Evolutionary conservation across 2,888 invertebrate species (phyloP), one percentile per base, ranked within the genome.

Genomic region (Drosophila birchii): DNA sequence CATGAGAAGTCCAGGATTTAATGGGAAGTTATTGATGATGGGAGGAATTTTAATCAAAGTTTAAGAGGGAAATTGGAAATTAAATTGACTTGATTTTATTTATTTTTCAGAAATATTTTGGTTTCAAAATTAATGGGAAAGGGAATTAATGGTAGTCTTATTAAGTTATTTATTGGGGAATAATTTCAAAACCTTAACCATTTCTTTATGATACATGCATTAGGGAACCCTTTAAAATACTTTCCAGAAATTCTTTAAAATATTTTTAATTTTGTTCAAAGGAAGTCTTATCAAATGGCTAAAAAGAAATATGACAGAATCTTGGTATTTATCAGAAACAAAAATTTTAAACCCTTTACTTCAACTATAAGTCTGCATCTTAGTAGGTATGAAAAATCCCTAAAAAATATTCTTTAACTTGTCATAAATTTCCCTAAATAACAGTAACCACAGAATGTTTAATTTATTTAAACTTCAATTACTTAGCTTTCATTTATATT

Each of bases 101-200:
- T 29, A 11, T 7, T 11, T 47, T 29, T 12, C 6, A 12, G 0
- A 18, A 3, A n/a, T 12, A 49, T 12, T 32, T 12, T 12, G 2
- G 12, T 2, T 12, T 0, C n/a, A 26, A 29, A 16, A 8, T 18
- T 4, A 5, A 16, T 36, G 0, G 36, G 6, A 38, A 38, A 6
- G 3, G 2, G 1, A 16, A n/a, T n/a, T 1, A 1, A 5, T 11
- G 0, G 1, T 12, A 18, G n/a, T 20, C 12, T 12, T 43, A 3
- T 20, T 20, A 43, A 7, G 2, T 34, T 11, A 3, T 8, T 44
- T 23, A 14, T 26, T 45, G 16, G 5, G 16, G 4, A 16, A 44
- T 16, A 8, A 26, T 41, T 18, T 12, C 2, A 12, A 12, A 6
- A 5, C 11, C 2, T 11, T 18, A 18, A 9, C 5, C 0, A 18